Base-by-base conservation (phyloP, 2,113 vertebrate species). In the Leptocoma aspasia region DNA sequence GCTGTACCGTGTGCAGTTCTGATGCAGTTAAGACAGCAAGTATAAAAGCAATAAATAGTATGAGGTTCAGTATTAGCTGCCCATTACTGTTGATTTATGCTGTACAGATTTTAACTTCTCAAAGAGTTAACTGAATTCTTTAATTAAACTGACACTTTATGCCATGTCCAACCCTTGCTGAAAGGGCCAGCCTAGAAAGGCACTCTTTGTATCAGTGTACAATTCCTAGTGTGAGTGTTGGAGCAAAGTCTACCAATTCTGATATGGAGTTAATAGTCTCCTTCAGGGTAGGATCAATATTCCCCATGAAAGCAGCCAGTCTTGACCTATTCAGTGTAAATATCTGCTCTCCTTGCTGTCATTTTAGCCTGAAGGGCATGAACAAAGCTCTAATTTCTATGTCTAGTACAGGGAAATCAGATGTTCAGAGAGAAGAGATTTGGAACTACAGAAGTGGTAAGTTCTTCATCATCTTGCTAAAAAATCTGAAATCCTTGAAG, bases 111-210 rank as follows among this genome's bases (percentile, higher is more conserved):
- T 93, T 80, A 26, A 45, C 72, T 80, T 89, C 64, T 59, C 5
- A 1, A 44, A 78, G 64, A 65, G 69, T 50, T 53, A 69, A 82
- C 0, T 52, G 49, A 92, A 82, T 79, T 82, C 65, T 33, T 82
- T 52, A 82, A 63, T 78, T 68, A 64, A 90, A 79, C 57, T 85
- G 91, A 90, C 53, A 75, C 82, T 85, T 71, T 50, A 50, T 44
- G 73, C 72, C 66, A 8, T 30, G 42, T 81, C 88, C 54, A 91
- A 27, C 86, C 86, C 83, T 85, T 33, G 20, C 35, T 86, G 73
- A 54, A 82, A 91, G 30, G 57, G 79, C 84, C 17, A 89, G 92
- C 52, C 79, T 93, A 89, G 91, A 94, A 97, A 97, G 94, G 93
- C 93, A 96, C 97, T 87, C 87, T 79, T 54, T 42, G 20, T 35